These are phyloP conservation scores for Cheilosia scutellata DNA, from an alignment of 2,888 invertebrate genomes.

Conservation along the genomic window DNA sequence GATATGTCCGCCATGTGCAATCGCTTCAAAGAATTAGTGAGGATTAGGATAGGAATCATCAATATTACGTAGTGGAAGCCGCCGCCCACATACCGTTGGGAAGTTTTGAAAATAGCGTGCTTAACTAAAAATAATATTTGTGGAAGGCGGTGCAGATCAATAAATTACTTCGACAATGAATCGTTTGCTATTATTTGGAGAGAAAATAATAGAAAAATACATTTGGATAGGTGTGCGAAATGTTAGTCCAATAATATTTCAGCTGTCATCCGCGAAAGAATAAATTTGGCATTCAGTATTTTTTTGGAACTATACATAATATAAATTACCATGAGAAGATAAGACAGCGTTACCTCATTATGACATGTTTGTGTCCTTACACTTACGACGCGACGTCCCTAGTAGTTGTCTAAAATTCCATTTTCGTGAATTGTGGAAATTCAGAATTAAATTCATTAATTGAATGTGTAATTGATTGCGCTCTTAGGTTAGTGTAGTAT, in stretches of 20 bases:
- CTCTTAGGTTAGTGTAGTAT: too few relatives aligned
- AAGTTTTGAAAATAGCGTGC: background rate
- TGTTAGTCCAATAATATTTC: background rate
- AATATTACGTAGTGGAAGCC: background rate
- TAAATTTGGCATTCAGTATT: background rate
- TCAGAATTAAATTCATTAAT: too few relatives aligned
- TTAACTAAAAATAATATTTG: slow-evolving; percentile 29
- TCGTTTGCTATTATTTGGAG: background rate
- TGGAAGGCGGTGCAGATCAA: slow-evolving; percentile 5
- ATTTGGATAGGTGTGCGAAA: background rate
- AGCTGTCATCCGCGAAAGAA: background rate
- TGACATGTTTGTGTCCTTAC: too few relatives aligned
- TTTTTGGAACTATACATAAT: too few relatives aligned
- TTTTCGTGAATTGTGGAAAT: too few relatives aligned
- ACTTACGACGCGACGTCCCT: too few relatives aligned
- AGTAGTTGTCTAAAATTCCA: too few relatives aligned
- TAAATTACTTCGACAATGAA: slow-evolving; percentile 7
- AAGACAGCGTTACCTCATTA: too few relatives aligned
- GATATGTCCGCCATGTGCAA: slow-evolving; percentile 30
- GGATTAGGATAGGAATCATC: slow-evolving; percentile 21
- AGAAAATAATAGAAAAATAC: background rate
- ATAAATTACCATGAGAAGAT: too few relatives aligned
- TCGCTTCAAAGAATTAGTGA: slow-evolving; percentile 6
- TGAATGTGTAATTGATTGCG: too few relatives aligned
- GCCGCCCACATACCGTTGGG: background rate